These are phyloP conservation scores for Branchinecta lindahli DNA, from an alignment of 1,140 invertebrate genomes.

Conservation along the genomic window DNA sequence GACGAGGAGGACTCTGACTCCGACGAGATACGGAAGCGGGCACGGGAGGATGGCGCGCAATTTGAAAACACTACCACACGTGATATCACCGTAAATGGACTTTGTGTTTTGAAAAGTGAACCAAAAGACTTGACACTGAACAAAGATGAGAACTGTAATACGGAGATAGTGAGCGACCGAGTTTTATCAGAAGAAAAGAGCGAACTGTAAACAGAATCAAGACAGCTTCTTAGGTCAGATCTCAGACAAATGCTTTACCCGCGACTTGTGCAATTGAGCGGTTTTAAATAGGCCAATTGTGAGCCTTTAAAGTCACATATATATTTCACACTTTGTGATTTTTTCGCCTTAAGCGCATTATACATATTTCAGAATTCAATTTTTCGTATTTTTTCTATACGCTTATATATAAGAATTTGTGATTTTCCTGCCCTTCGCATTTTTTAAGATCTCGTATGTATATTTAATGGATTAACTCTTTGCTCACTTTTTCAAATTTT, in stretches of 20 bases:
- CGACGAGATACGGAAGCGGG: neutral
- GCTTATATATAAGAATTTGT: neutral
- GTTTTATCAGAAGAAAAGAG: slow-evolving; percentile 13
- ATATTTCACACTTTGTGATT: slow-evolving; percentile 18
- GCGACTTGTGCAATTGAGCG: neutral
- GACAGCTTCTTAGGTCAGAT: neutral
- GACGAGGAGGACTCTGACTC: slow-evolving; percentile 23
- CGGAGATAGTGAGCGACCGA: neutral
- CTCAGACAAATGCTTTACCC: slow-evolving; percentile 7
- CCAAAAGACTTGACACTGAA: neutral
- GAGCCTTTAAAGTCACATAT: slow-evolving; percentile 10
- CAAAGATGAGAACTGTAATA: slow-evolving; percentile 5
- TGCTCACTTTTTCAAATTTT: slow-evolving; percentile 11
- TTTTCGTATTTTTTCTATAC: slow-evolving; percentile 9
- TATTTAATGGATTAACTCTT: slow-evolving; percentile 1
- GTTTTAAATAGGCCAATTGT: neutral
- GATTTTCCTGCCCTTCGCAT: neutral
- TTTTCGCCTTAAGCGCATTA: slow-evolving; percentile 8
- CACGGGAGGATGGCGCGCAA: slow-evolving; percentile 14
- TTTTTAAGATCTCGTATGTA: slow-evolving; percentile 7
- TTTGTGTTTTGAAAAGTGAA: neutral
- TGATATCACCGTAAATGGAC: neutral
- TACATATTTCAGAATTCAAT: neutral
- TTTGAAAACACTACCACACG: neutral
- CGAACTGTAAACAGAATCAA: slow-evolving; percentile 10